Conservation (phyloP, 37 sponge, comb jelly and placozoan species). For the Diacarnus erythraeanus region DNA sequence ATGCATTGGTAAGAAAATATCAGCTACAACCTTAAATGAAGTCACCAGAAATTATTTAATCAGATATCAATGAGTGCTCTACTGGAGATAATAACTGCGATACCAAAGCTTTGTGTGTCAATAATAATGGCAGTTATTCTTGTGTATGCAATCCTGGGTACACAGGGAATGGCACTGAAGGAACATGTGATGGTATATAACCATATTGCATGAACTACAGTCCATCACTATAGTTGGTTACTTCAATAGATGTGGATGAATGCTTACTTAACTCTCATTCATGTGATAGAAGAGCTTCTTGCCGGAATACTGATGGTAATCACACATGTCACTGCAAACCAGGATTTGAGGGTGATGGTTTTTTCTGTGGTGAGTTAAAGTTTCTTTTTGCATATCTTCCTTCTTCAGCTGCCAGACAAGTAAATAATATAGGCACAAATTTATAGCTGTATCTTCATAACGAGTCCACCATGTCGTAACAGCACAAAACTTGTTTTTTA, state of each 20-base stretch:
- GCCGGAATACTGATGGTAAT: conserved; percentile 21
- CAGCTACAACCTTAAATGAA: too few relatives aligned
- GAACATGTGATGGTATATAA: neutral
- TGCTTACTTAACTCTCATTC: neutral
- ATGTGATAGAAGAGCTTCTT: neutral
- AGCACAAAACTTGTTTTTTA: too few relatives aligned
- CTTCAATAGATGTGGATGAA: neutral
- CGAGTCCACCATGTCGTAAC: too few relatives aligned
- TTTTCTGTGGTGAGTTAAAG: neutral
- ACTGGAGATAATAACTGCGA: neutral
- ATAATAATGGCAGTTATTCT: conserved; percentile 12
- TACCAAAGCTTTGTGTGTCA: conserved; percentile 9
- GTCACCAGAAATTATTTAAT: neutral
- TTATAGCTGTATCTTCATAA: too few relatives aligned
- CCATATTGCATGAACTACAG: too few relatives aligned
- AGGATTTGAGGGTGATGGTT: conserved; percentile 17
- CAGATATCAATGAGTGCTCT: conserved; percentile 56
- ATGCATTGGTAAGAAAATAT: neutral
- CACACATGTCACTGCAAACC: conserved; percentile 12
- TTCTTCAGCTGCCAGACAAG: too few relatives aligned
- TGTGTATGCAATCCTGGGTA: conserved; percentile 24
- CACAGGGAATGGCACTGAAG: neutral
- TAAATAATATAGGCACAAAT: too few relatives aligned
- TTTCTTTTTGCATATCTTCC: too few relatives aligned
- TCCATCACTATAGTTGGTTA: neutral